A percentile compares a stretch with the other conserved stretches of the same genome.
phyloP scores from a whole-genome alignment of 64 coral and sea anemone genomes.

The Cladopsammia gracilis region DNA sequence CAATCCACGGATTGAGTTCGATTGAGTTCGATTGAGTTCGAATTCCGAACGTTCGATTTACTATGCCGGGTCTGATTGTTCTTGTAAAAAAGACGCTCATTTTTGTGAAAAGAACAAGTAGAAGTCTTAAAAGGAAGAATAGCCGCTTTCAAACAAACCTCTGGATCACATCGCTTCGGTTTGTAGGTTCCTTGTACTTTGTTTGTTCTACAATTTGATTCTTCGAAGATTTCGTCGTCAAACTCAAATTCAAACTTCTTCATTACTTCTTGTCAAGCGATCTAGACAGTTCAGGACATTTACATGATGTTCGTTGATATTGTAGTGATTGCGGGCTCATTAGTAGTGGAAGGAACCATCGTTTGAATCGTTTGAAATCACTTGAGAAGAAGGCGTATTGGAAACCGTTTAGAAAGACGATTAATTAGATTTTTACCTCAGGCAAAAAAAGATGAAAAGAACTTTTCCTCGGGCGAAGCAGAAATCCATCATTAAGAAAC shows the following conservation, averaged over 20 bases:
- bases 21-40: too few species aligned
- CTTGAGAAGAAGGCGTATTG: too few species aligned
- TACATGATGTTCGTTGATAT: slow-evolving; percentile 5
- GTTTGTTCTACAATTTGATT: slow-evolving; percentile 3
- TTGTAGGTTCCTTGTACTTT: slow-evolving; percentile 54
- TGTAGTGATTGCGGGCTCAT: slow-evolving; percentile 5
- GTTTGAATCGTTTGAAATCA: too few species aligned
- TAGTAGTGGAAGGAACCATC: background rate
- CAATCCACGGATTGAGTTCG: too few species aligned
- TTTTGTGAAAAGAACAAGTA: too few species aligned
- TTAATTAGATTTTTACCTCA: background rate
- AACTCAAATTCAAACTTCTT: slow-evolving; percentile 73
- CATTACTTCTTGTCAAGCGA: background rate
- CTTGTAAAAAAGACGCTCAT: too few species aligned
- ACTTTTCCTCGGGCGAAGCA: slow-evolving; percentile 81
- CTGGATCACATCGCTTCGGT: slow-evolving; percentile 71
- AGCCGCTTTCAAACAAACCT: slow-evolving; percentile 37
- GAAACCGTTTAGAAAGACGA: too few species aligned
- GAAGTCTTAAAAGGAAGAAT: too few species aligned
- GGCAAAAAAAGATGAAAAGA: slow-evolving; percentile 77
- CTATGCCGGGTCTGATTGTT: too few species aligned
- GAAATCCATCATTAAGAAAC: slow-evolving; percentile 93
- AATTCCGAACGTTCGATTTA: too few species aligned
- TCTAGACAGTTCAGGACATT: background rate
- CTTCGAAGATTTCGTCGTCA: slow-evolving; percentile 82